Evolutionary conservation across 2,113 vertebrate species (phyloP).

Genomic region (Pelodiscus sinensis): DNA sequence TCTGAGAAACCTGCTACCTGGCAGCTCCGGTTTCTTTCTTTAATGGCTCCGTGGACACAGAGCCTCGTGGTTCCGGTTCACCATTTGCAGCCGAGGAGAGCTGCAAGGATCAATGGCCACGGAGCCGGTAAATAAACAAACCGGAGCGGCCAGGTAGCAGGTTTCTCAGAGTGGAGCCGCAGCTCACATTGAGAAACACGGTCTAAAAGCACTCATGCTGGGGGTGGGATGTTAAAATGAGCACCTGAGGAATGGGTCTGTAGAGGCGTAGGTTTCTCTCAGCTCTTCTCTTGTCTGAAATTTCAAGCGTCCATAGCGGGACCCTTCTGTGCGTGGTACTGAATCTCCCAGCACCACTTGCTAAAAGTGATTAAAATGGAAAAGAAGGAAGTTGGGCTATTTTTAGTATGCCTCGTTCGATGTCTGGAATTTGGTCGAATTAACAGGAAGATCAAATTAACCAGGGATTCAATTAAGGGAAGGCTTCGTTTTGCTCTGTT

Average conservation of each 20-base stretch:
- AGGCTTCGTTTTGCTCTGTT: not conserved
- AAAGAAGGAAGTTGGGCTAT: not conserved
- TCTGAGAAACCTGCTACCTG: too few species aligned
- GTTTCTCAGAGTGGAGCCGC: too few species aligned
- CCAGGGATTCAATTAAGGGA: constrained; percentile 66
- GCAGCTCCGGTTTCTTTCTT: too few species aligned
- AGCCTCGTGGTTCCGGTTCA: too few species aligned
- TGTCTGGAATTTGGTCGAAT: constrained; percentile 44
- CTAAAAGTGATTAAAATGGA: not conserved
- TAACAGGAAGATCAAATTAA: constrained; percentile 42
- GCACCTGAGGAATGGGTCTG: not conserved
- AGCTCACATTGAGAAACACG: too few species aligned
- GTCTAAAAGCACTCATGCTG: not conserved
- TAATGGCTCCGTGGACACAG: too few species aligned
- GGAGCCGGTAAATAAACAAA: too few species aligned
- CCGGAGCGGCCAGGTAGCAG: rapidly evolving
- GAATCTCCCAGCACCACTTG: not conserved
- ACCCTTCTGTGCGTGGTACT: constrained; percentile 9
- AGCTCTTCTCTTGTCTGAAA: not conserved
- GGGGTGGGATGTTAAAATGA: rapidly evolving
- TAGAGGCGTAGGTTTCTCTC: rapidly evolving
- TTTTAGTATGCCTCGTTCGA: not conserved
- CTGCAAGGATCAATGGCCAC: too few species aligned
- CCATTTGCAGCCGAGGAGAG: too few species aligned
- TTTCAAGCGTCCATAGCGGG: constrained; percentile 9